Evolutionary conservation across 2,888 invertebrate species (phyloP).

Genomic region (Omphaloscelis lunosa): DNA sequence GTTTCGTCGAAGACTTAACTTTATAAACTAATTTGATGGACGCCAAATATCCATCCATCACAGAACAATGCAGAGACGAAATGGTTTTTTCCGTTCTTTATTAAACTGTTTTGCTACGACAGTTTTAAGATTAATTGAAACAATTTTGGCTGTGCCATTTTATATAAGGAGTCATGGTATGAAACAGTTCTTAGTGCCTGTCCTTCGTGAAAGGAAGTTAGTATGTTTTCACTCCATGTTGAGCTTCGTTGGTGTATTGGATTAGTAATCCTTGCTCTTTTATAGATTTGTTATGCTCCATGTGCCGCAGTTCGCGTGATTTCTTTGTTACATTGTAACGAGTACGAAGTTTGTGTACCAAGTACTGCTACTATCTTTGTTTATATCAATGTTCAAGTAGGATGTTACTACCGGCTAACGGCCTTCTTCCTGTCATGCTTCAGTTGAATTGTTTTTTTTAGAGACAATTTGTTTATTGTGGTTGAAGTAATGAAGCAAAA

Average conservation of each 20-base stretch:
- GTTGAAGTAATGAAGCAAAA: neutral
- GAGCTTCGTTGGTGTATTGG: conserved; percentile 21
- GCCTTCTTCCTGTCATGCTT: conserved; percentile 35
- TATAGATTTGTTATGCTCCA: conserved; percentile 38
- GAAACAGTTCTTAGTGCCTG: conserved; percentile 5
- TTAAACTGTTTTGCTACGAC: neutral
- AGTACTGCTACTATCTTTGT: conserved; percentile 19
- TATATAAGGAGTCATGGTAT: neutral
- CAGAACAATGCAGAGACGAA: conserved; percentile 5
- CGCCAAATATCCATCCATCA: neutral
- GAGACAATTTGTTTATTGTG: conserved; percentile 34
- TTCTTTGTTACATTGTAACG: conserved; percentile 49
- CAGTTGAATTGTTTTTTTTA: conserved; percentile 26
- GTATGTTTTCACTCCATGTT: conserved; percentile 51
- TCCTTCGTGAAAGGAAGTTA: conserved; percentile 6
- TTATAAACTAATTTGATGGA: conserved; percentile 16
- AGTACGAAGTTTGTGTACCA: conserved; percentile 13
- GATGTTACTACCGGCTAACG: conserved; percentile 27
- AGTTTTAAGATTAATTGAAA: conserved; percentile 11
- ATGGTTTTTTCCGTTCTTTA: neutral
- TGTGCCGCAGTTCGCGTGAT: conserved; percentile 21
- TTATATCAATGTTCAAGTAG: conserved; percentile 23
- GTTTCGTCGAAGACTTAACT: conserved; percentile 13
- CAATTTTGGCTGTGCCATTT: conserved; percentile 4
- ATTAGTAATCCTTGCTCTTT: conserved; percentile 48